These are phyloP conservation scores for Araneus ventricosus DNA, from an alignment of 1,140 invertebrate species.

Conservation along the genomic window DNA sequence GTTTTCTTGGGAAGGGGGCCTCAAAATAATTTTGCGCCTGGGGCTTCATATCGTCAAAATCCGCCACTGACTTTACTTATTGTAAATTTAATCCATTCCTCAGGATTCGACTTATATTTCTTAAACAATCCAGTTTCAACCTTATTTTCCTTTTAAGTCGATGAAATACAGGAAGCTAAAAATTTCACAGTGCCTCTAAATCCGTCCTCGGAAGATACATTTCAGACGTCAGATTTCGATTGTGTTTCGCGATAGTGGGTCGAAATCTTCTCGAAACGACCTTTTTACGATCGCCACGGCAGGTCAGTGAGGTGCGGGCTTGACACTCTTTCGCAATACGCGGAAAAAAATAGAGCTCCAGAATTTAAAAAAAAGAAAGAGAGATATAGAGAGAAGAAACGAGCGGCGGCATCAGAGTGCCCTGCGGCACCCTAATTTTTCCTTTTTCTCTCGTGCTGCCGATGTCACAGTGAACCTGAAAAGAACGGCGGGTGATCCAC, in stretches of 20 bases:
- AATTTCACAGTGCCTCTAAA: not conserved
- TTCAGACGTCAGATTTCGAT: not conserved
- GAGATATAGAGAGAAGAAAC: no score
- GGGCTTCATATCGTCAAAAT: no score
- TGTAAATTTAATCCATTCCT: not conserved
- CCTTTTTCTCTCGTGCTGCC: not conserved
- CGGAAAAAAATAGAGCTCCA: not conserved
- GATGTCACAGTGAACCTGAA: slow-evolving; percentile 1
- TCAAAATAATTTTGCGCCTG: no score
- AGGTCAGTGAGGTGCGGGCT: slow-evolving; percentile 7
- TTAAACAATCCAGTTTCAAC: not conserved
- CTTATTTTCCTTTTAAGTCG: not conserved
- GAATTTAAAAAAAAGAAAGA: no score
- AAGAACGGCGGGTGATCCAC: not conserved
- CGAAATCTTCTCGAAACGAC: not conserved
- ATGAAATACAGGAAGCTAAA: not conserved
- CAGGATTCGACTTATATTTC: not conserved
- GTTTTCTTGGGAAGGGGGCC: no score
- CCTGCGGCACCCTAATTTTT: not conserved
- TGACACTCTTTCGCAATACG: slow-evolving; percentile 2
- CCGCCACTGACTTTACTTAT: not conserved
- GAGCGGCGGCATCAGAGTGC: not conserved
- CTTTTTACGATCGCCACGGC: not conserved
- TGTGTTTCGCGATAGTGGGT: not conserved
- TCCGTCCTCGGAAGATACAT: not conserved